phyloP scores from a whole-genome alignment of 2,113 vertebrate genomes.

The Petrocephalus zakoni region DNA sequence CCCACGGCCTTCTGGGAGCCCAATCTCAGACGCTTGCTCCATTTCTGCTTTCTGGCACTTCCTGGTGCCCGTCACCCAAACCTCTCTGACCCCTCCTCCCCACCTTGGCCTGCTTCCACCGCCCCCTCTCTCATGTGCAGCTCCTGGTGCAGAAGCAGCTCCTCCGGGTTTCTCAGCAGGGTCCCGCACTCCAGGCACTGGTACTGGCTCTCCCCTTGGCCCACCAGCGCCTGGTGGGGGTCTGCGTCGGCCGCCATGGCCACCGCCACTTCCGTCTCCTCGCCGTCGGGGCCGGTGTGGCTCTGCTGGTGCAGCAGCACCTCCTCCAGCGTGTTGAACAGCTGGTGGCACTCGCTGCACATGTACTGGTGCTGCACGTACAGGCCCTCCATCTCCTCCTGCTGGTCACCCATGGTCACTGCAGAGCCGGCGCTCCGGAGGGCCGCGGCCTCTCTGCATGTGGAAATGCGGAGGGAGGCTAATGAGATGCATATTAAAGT shows the following conservation, averaged over 20 bases:
- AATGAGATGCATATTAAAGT: neutral
- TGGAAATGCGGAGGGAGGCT: neutral
- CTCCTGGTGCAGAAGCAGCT: constrained; percentile 79
- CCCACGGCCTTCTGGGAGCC: neutral
- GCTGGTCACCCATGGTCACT: constrained; percentile 51
- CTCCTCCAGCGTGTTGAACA: constrained; percentile 77
- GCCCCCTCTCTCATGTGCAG: constrained; percentile 72
- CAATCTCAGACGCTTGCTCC: neutral
- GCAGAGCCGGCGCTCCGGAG: neutral
- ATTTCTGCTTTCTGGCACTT: neutral
- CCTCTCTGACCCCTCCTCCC: neutral
- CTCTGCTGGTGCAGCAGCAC: constrained; percentile 82
- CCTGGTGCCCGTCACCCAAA: neutral
- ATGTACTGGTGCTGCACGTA: constrained; percentile 83
- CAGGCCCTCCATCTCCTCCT: constrained; percentile 48
- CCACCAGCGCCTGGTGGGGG: constrained; percentile 38
- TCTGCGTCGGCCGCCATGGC: neutral
- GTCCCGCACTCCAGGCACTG: constrained; percentile 80
- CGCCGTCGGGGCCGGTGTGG: constrained; percentile 57
- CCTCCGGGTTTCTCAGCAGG: constrained; percentile 67
- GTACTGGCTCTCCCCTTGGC: constrained; percentile 63
- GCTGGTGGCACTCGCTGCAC: constrained; percentile 81
- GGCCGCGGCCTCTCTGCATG: neutral
- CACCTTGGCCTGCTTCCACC: constrained; percentile 58
- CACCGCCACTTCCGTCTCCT: constrained; percentile 34